Evolutionary conservation across 92 coral and sea anemone genomes (phyloP).

Genomic region (Palythoa heliodiscus): DNA sequence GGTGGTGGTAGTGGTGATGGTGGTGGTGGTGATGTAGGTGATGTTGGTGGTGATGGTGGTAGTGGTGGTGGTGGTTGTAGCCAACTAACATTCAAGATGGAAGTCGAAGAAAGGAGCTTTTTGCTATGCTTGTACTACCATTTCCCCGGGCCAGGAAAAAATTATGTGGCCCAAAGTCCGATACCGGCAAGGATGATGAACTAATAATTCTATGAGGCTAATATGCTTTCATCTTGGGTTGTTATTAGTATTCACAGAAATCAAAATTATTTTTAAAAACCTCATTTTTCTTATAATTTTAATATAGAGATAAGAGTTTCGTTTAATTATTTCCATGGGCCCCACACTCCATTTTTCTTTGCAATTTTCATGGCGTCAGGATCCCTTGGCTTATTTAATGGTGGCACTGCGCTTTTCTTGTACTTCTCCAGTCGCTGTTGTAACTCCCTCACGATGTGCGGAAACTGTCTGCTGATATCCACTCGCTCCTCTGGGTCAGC

Average conservation of each 20-base stretch:
- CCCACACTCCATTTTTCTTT: conserved; percentile 63
- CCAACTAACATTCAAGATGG: no score
- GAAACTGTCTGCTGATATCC: conserved; percentile 58
- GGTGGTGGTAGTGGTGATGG: no score
- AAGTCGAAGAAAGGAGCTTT: neutral
- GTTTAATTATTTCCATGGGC: conserved; percentile 52
- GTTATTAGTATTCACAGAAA: neutral
- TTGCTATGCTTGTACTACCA: neutral
- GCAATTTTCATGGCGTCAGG: conserved; percentile 55
- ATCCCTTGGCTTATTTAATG: conserved; percentile 50
- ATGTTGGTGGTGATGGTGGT: no score
- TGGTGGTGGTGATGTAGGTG: no score
- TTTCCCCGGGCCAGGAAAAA: no score
- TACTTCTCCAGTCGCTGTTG: conserved; percentile 64
- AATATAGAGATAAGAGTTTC: no score
- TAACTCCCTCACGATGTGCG: conserved; percentile 58
- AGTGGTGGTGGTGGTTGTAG: no score
- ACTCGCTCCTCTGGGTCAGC: conserved; percentile 80
- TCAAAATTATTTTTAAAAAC: neutral
- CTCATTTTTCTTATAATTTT: no score
- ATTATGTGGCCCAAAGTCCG: no score
- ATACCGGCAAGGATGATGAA: neutral
- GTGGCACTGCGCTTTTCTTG: conserved; percentile 48
- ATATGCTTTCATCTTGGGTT: neutral
- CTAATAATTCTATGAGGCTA: neutral